These are phyloP conservation scores for Carassius auratus DNA, from an alignment of 2,113 vertebrate species.

Conservation along the genomic window DNA sequence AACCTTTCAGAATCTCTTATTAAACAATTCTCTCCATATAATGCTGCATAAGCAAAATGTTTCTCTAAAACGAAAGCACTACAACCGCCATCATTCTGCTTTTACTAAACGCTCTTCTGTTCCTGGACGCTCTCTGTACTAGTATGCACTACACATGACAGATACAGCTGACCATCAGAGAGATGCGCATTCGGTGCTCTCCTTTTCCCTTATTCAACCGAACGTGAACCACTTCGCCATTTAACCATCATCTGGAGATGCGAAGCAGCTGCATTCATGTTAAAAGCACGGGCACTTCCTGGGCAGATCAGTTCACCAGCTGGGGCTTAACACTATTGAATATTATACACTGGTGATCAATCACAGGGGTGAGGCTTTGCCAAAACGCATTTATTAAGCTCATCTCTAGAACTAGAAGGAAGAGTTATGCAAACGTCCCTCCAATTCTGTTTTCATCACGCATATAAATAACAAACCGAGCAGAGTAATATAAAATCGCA, in stretches of 20 bases:
- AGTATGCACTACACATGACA: background rate
- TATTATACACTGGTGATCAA: slow-evolving; percentile 52
- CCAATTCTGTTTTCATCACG: background rate
- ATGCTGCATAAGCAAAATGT: background rate
- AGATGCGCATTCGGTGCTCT: slow-evolving; percentile 39
- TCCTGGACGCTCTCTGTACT: too few relatives aligned
- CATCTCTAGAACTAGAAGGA: background rate
- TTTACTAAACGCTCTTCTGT: background rate
- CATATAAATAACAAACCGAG: background rate
- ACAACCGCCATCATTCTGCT: background rate
- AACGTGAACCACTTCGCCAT: slow-evolving; percentile 53
- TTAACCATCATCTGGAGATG: slow-evolving; percentile 29
- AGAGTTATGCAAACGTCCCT: background rate
- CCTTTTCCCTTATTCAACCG: background rate
- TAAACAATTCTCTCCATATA: background rate
- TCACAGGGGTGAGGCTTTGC: slow-evolving; percentile 68
- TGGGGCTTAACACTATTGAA: slow-evolving; percentile 61
- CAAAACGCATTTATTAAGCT: slow-evolving; percentile 9
- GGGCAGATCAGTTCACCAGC: slow-evolving; percentile 12
- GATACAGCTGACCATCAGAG: background rate
- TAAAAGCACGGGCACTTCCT: slow-evolving; percentile 28
- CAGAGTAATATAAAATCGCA: background rate
- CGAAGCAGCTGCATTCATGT: slow-evolving; percentile 18
- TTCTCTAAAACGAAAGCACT: background rate
- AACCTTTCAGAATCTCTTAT: background rate